Conservation (phyloP, 2,888 invertebrate species). For the Flexamia atlantica region DNA sequence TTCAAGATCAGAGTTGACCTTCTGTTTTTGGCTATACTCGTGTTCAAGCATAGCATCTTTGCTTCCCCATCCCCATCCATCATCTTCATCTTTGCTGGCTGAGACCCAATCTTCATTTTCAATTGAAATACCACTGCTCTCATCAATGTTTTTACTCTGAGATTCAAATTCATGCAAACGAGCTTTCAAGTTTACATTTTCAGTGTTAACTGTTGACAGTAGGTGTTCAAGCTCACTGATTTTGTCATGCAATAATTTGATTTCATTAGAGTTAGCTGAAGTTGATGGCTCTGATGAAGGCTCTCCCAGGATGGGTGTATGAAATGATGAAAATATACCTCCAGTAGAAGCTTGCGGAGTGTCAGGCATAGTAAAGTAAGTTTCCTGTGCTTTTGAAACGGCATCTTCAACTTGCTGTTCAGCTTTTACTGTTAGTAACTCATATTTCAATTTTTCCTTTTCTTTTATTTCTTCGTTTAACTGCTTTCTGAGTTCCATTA, state of each 20-base stretch:
- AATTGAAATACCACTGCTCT: not conserved
- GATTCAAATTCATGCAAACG: conserved; percentile 44
- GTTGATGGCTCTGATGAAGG: not conserved
- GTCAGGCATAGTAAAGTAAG: conserved; percentile 41
- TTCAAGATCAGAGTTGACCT: conserved; percentile 70
- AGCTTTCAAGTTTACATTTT: conserved; percentile 35
- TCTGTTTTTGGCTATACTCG: conserved; percentile 73
- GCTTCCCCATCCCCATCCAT: conserved; percentile 80
- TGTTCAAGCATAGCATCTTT: conserved; percentile 77
- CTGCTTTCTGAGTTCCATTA: conserved; percentile 14
- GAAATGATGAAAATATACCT: not conserved
- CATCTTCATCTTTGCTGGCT: conserved; percentile 74
- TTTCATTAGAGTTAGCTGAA: not conserved
- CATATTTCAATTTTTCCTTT: conserved; percentile 71
- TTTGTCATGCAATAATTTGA: not conserved
- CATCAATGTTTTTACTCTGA: conserved; percentile 12
- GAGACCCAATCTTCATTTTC: conserved; percentile 60
- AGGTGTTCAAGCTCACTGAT: conserved; percentile 23
- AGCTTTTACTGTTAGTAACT: conserved; percentile 62
- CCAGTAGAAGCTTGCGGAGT: not conserved
- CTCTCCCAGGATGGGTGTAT: not conserved
- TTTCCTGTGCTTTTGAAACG: conserved; percentile 71
- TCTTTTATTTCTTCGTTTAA: conserved; percentile 48
- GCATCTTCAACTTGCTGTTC: conserved; percentile 73
- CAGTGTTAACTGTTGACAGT: not conserved